Percentiles rank a stretch among this genome's conserved stretches.
Conservation (phyloP, 2,797 vertebrate species). For the Crocidura indochinensis region DNA sequence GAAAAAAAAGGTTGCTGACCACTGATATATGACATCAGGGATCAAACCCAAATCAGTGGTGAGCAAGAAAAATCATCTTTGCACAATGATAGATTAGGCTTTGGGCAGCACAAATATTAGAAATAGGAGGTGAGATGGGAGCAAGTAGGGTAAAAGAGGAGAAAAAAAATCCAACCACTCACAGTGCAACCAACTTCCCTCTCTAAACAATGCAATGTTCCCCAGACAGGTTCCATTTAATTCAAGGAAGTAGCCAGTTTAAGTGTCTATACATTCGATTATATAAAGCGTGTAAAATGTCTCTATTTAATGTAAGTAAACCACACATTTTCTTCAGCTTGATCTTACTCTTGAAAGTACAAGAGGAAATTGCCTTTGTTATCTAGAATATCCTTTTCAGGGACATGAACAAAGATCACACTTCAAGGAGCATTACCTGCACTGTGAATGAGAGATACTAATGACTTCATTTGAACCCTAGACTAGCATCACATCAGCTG, state of each 20-base stretch:
- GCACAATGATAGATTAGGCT: constrained; percentile 15
- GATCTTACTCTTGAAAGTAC: constrained; percentile 55
- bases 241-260: not conserved
- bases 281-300: not conserved
- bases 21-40: no score
- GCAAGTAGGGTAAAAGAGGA: constrained; percentile 4
- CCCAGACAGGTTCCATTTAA: not conserved
- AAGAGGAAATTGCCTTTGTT: constrained; percentile 55
- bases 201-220: not conserved
- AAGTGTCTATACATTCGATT: not conserved
- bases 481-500: not conserved
- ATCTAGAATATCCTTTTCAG: constrained; percentile 43
- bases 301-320: constrained; percentile 49
- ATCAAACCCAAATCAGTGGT: no score
- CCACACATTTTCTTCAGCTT: constrained; percentile 52
- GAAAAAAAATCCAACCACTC: not conserved
- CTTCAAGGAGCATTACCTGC: constrained; percentile 5
- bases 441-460: constrained; percentile 1
- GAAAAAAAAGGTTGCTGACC: no score
- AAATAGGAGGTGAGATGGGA: constrained; percentile 44
- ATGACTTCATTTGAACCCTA: constrained; percentile 12
- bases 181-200: not conserved
- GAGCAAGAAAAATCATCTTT: no score
- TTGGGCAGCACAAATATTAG: constrained; percentile 40
- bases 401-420: not conserved